Evolutionary conservation across 2,888 invertebrate genomes (phyloP), one percentile per base, ranked within the genome.

Genomic region (Melanotus villosus): DNA sequence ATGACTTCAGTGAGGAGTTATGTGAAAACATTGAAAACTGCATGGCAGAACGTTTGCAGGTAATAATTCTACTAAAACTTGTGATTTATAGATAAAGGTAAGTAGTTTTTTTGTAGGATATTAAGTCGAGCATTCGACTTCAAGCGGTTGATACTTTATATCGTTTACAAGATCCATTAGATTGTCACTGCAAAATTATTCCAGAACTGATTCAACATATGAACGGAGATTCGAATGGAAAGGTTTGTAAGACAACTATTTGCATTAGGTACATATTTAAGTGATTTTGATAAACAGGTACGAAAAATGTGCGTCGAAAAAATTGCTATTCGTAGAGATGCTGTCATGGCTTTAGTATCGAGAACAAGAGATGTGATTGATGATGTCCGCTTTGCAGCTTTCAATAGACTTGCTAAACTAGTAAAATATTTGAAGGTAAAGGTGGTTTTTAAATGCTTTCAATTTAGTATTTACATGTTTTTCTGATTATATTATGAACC

Each of bases 71-170:
- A n/a, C n/a, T 19, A 19, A 1, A 12, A 9, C 12, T 43, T 32
- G 9, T 26, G 1, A 23, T 26, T 14, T 3, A 19, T 45, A 43
- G 7, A 10, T 21, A 10, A 32, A 14, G 1, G 14, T 54, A 30
- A 41, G 62, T 65, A 56, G 73, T 84, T 0, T 86, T 93, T 85
- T 58, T 56, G 26, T 12, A 65, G 57, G 96, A 96, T 80, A 89
- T 90, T 6, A 90, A 92, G 45, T 88, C 92, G 0, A 89, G 90
- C 56, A 93, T 97, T 1, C 88, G 96, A 16, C 90, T 91, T 32
- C 92, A 95, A 76, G 96, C 96, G 0, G 91, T 95, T 0, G 83
- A 90, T 23, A 93, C 95, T 0, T 85, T 97, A 38, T 90, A 92
- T 63, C 88, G 96, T 2, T 86, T 97, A 0, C 97, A 97, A 83